Conservation (phyloP, 2,113 vertebrate genomes). For the Poeciliopsis occidentalis region DNA sequence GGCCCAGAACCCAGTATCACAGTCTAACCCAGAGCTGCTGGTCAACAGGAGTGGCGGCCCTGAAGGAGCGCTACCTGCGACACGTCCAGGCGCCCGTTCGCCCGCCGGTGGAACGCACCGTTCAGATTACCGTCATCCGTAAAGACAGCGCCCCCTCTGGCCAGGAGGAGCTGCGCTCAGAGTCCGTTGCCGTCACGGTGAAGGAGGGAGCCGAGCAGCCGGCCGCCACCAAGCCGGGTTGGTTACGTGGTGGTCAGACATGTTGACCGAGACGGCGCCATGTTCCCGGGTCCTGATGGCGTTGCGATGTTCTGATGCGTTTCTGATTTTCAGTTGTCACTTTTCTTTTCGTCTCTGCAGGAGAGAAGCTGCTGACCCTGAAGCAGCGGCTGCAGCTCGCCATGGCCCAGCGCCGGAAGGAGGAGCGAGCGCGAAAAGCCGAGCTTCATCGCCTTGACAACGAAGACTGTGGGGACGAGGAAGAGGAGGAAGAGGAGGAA, state of each 20-base stretch:
- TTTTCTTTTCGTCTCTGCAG: conserved; percentile 65
- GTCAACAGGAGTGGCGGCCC: conserved; percentile 86
- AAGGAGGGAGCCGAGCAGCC: conserved; percentile 81
- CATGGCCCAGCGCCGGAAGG: conserved; percentile 90
- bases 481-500: conserved; percentile 75
- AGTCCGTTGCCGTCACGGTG: conserved; percentile 84
- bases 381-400: conserved; percentile 94
- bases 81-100: conserved; percentile 77
- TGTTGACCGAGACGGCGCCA: neutral
- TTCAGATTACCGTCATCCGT: conserved; percentile 86
- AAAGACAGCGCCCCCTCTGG: conserved; percentile 86
- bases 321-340: neutral
- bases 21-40: neutral
- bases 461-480: conserved; percentile 87
- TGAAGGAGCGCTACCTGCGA: conserved; percentile 92
- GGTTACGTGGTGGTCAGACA: neutral
- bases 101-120: conserved; percentile 70
- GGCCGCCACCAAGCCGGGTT: conserved; percentile 85
- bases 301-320: neutral
- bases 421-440: conserved; percentile 87
- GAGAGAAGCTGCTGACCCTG: conserved; percentile 88
- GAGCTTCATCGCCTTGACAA: conserved; percentile 90
- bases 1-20: no score
- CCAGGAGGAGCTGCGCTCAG: conserved; percentile 84
- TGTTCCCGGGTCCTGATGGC: neutral